Conservation (phyloP, 64 coral and sea anemone species). For the Exaiptasia diaphana region DNA sequence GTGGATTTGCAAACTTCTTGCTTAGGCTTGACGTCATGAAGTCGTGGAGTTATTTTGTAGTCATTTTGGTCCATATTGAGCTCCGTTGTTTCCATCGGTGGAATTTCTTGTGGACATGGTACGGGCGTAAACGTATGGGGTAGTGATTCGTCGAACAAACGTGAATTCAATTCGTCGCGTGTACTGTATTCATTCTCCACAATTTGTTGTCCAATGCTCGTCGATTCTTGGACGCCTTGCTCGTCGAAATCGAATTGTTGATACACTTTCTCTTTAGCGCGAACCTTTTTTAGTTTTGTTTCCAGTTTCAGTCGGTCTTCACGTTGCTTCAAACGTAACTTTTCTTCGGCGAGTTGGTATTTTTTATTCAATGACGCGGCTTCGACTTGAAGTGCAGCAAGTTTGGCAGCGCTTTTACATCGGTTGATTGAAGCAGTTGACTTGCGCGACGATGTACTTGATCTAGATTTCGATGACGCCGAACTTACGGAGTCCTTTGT, state of each 20-base stretch:
- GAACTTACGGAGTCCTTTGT: not conserved
- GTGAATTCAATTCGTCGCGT: not conserved
- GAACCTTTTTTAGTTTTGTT: not conserved
- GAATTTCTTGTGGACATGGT: not conserved
- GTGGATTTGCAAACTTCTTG: not conserved
- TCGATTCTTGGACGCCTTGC: not conserved
- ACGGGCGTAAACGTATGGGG: not conserved
- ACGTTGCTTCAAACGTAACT: not conserved
- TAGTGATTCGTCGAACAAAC: not conserved
- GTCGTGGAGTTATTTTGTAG: not conserved
- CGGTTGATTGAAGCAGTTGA: not conserved
- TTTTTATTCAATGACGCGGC: not conserved
- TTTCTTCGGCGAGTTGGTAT: not conserved
- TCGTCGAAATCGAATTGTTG: not conserved
- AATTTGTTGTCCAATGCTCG: no score
- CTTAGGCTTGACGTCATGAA: no score
- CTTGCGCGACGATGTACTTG: not conserved
- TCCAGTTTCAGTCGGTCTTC: not conserved
- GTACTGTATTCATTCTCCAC: not conserved
- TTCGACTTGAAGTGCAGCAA: not conserved
- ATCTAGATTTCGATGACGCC: not conserved
- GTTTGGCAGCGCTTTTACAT: not conserved
- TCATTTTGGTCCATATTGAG: not conserved
- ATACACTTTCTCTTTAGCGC: slow-evolving; percentile 2
- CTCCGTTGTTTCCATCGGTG: not conserved